These are phyloP conservation scores for Callocephalon fimbriatum DNA, from an alignment of 2,113 vertebrate genomes.

Conservation along the genomic window DNA sequence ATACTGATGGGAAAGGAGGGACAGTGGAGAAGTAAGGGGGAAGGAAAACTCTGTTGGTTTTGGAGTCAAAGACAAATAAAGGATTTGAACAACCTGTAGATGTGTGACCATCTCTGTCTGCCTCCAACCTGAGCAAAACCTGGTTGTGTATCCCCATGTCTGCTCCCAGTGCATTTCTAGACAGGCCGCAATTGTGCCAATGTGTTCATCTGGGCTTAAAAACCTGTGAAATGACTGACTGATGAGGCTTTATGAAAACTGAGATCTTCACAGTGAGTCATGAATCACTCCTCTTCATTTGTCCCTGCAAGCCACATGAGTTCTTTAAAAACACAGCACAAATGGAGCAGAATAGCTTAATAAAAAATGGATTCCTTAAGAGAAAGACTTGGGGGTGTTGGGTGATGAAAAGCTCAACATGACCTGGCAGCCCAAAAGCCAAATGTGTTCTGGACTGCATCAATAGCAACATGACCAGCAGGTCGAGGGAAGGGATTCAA, in stretches of 20 bases:
- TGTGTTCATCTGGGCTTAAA: not conserved
- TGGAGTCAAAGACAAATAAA: not conserved
- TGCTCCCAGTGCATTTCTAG: not conserved
- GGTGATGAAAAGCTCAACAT: not conserved
- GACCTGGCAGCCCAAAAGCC: not conserved
- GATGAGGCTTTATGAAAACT: not conserved
- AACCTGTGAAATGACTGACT: not conserved
- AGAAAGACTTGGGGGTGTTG: not conserved
- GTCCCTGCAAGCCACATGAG: not conserved
- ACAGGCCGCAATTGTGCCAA: not conserved
- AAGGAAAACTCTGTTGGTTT: not conserved
- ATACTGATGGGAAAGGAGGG: not conserved
- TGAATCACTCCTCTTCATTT: not conserved
- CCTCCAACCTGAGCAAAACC: not conserved
- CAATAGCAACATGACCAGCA: not conserved
- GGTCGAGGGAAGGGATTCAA: not conserved
- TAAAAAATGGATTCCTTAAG: constrained; percentile 9
- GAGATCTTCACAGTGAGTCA: not conserved
- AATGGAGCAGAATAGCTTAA: constrained; percentile 22
- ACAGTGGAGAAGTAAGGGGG: not conserved
- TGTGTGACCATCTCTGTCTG: not conserved
- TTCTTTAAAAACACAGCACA: constrained; percentile 1
- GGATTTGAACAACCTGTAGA: not conserved
- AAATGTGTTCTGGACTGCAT: not conserved
- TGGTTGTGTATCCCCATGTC: not conserved